Evolutionary conservation across 2,888 invertebrate genomes (phyloP), one percentile per base, ranked within the genome.

Genomic region (Hirtodrosophila confusa): DNA sequence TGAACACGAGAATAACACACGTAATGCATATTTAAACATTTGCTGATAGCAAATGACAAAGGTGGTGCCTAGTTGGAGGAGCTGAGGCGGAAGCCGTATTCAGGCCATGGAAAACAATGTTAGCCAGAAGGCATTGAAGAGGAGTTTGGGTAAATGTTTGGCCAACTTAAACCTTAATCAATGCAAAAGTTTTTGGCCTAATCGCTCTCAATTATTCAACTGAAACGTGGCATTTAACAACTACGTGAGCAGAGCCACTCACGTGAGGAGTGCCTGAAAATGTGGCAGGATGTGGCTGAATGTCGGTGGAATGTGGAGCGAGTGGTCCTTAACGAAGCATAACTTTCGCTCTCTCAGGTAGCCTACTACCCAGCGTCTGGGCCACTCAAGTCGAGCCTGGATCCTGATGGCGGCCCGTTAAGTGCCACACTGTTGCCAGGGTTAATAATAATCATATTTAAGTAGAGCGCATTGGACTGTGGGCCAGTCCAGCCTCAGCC

Each of bases 141-240:
- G 57, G 58, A 56, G 69, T 65, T 76, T 82, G 79, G 74, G 75
- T 70, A 80, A 73, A 88, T 88, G 83, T 80, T 82, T 86, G 82
- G 78, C 69, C 79, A 89, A 86, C 78, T 87, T 86, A 83, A 84
- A 82, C 83, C 88, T 75, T 86, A 89, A 89, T 89, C 89, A 90
- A 90, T 90, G 89, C 75, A 84, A 90, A 89, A 88, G 89, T 90
- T 89, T 89, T 82, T 71, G 78, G 88, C 86, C 89, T 89, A 89
- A 89, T 89, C 89, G 89, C 84, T 89, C 88, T 88, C 89, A 89
- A 89, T 89, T 89, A 89, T 89, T 90, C 89, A 88, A 88, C 89
- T 88, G 90, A 86, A 90, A 89, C 89, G 89, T 89, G 90, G 88
- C 82, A 86, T 89, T 88, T 89, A 88, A 88, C 89, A 89, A 88